Conservation (phyloP, 1,140 invertebrate genomes). For the Semibalanus balanoides region DNA sequence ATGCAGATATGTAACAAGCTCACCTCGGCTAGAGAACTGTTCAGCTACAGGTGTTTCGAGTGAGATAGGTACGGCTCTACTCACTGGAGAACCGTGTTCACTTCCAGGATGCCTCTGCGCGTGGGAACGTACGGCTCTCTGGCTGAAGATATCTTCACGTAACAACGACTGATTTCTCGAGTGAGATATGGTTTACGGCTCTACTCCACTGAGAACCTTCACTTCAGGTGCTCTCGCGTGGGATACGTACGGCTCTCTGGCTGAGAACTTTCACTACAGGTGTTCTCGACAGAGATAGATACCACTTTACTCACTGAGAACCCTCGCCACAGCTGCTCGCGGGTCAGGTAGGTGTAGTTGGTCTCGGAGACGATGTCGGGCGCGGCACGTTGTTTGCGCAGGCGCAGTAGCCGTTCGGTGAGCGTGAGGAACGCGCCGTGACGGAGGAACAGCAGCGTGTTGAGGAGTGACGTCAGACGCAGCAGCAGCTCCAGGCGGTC, state of each 20-base stretch:
- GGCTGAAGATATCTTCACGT: no score
- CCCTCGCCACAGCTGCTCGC: not conserved
- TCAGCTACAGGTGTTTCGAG: not conserved
- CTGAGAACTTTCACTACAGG: not conserved
- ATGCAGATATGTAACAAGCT: no score
- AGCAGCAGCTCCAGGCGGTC: not conserved
- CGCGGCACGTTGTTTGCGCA: not conserved
- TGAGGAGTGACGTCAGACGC: not conserved
- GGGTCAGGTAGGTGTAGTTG: not conserved
- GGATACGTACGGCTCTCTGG: no score
- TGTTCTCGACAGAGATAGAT: no score
- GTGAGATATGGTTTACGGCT: no score
- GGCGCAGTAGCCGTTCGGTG: not conserved
- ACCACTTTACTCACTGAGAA: not conserved
- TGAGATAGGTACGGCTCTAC: no score
- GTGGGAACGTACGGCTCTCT: no score
- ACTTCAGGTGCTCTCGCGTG: not conserved
- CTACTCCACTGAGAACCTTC: no score
- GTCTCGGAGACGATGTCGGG: not conserved
- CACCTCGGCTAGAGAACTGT: not conserved
- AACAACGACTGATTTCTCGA: no score
- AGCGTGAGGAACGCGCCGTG: not conserved
- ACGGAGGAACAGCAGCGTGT: not conserved
- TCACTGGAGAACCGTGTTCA: no score
- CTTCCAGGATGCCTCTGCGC: no score